Percentiles rank a stretch among this genome's conserved stretches.
Conservation (phyloP, 2,113 vertebrate species). For the Suricata suricatta region DNA sequence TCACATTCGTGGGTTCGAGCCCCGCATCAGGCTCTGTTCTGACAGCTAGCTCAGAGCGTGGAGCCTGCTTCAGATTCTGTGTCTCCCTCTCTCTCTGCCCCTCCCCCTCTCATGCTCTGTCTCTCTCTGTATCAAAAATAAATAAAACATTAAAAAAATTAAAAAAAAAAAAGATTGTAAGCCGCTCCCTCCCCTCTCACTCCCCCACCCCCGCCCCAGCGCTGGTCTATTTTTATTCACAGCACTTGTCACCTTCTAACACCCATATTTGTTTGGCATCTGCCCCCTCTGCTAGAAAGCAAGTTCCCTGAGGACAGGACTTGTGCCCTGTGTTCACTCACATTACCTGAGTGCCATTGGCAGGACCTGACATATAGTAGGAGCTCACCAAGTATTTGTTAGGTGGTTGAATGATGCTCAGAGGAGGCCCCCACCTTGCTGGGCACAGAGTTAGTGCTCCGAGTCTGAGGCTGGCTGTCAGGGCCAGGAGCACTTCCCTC, state of each 20-base stretch:
- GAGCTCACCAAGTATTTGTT: not conserved
- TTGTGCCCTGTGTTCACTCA: not conserved
- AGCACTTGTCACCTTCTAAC: not conserved
- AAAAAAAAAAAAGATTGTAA: not conserved
- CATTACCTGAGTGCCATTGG: not conserved
- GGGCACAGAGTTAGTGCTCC: not conserved
- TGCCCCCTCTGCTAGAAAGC: not conserved
- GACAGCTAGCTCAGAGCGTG: too few species aligned
- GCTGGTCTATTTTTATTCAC: not conserved
- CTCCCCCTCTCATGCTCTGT: too few species aligned
- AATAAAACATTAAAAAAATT: too few species aligned
- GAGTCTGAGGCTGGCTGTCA: not conserved
- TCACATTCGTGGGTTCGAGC: too few species aligned
- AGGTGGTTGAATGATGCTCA: not conserved
- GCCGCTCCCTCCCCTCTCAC: not conserved
- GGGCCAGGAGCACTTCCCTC: not conserved
- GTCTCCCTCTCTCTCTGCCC: too few species aligned
- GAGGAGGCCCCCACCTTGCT: not conserved
- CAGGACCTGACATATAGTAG: not conserved
- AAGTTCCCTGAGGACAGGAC: not conserved
- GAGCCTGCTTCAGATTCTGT: too few species aligned
- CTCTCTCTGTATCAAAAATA: too few species aligned
- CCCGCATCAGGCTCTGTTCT: too few species aligned
- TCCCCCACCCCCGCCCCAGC: accelerated
- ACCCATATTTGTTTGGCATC: not conserved